These are phyloP conservation scores for Zaprionus ghesquierei DNA, from an alignment of 1,140 invertebrate genomes.

Conservation along the genomic window DNA sequence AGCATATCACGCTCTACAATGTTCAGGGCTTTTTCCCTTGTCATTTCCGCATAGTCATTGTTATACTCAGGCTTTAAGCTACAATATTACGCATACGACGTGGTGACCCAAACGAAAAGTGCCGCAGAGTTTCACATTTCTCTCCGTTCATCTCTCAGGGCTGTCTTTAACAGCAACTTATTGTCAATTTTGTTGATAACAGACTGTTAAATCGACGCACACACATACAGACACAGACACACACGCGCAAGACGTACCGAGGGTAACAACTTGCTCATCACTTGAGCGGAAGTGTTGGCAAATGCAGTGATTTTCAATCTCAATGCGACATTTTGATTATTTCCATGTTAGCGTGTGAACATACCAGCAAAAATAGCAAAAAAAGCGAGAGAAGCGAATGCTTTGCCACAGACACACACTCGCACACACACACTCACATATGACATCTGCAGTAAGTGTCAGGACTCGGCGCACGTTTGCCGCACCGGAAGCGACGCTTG, in stretches of 20 bases:
- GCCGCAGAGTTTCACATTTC: slow-evolving; percentile 72
- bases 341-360: slow-evolving; percentile 76
- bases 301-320: slow-evolving; percentile 81
- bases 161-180: slow-evolving; percentile 80
- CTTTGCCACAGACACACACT: slow-evolving; percentile 42
- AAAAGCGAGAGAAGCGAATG: too few species aligned
- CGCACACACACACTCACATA: slow-evolving; percentile 13
- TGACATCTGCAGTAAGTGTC: slow-evolving; percentile 72
- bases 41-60: slow-evolving; percentile 4
- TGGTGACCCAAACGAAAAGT: slow-evolving; percentile 37
- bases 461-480: slow-evolving; percentile 71
- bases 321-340: slow-evolving; percentile 81
- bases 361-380: slow-evolving; percentile 39
- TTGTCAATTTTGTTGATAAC: slow-evolving; percentile 77
- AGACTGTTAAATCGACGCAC: slow-evolving; percentile 43
- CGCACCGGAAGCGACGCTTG: slow-evolving; percentile 80
- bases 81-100: slow-evolving; percentile 50
- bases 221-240: slow-evolving; percentile 16
- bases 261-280: slow-evolving; percentile 77
- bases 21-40: background rate
- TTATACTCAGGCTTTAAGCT: slow-evolving; percentile 39
- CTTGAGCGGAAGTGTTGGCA: slow-evolving; percentile 79
- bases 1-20: too few species aligned
- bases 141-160: slow-evolving; percentile 63
- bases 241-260: slow-evolving; percentile 9